Evolutionary conservation across 2,888 invertebrate species (phyloP).

Genomic region (Hipparchia semele): DNA sequence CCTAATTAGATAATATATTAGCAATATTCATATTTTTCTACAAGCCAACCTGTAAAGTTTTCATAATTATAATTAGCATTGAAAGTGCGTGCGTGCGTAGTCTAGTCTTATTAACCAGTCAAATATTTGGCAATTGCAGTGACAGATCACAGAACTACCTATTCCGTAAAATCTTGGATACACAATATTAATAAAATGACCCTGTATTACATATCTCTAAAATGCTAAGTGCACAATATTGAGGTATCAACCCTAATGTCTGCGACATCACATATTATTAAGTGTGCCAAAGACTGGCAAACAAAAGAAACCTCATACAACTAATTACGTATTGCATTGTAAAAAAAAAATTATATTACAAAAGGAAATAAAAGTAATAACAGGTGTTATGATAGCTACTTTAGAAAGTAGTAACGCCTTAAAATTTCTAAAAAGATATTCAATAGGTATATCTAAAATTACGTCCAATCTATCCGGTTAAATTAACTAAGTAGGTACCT

Average conservation of each 20-base stretch:
- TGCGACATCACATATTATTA: background rate
- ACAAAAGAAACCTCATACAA: constrained; percentile 3
- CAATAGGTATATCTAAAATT: background rate
- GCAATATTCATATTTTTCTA: too few relatives aligned
- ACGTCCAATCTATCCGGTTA: background rate
- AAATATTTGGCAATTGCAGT: too few relatives aligned
- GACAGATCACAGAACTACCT: too few relatives aligned
- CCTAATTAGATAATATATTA: too few relatives aligned
- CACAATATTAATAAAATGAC: too few relatives aligned
- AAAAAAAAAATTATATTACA: background rate
- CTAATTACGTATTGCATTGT: background rate
- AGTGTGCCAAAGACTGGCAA: background rate
- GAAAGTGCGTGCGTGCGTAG: too few relatives aligned
- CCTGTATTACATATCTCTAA: too few relatives aligned
- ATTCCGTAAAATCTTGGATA: too few relatives aligned
- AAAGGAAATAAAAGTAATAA: constrained; percentile 4
- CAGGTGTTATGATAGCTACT: background rate
- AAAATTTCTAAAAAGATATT: background rate
- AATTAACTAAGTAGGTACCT: too few relatives aligned
- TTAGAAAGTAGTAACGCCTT: constrained; percentile 12
- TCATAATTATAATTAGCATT: too few relatives aligned
- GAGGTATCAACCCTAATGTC: background rate
- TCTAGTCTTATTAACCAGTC: too few relatives aligned
- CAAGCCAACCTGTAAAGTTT: too few relatives aligned
- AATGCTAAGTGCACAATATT: background rate